Evolutionary conservation across 2,113 vertebrate species (phyloP).

Genomic region (Malurus alboscapulatus): DNA sequence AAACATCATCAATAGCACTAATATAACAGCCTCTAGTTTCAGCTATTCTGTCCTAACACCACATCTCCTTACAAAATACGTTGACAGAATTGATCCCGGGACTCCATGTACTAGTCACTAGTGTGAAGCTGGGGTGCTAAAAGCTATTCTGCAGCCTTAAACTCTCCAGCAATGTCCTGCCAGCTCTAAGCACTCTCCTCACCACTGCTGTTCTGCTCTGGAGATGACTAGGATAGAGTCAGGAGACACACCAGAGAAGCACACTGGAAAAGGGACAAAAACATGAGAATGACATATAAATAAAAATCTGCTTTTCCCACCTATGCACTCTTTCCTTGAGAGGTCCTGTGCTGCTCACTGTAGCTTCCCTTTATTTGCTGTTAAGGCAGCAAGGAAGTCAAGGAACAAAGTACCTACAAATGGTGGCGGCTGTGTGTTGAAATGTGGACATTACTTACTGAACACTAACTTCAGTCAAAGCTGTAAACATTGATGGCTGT

Average conservation of each 20-base stretch:
- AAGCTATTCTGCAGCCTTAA: background rate
- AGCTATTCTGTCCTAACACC: constrained; percentile 39
- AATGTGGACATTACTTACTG: background rate
- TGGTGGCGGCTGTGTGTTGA: background rate
- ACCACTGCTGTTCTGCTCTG: background rate
- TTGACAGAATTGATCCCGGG: background rate
- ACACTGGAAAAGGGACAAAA: background rate
- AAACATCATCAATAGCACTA: constrained; percentile 49
- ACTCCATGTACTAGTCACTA: background rate
- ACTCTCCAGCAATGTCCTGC: background rate
- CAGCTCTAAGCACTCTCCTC: background rate
- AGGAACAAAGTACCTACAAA: background rate
- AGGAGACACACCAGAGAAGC: background rate
- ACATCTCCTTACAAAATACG: background rate
- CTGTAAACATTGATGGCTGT: background rate
- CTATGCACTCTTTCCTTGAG: background rate
- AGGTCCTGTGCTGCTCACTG: background rate
- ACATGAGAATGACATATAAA: background rate
- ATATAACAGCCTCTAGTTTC: constrained; percentile 42
- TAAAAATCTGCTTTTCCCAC: background rate
- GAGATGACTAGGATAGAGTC: background rate
- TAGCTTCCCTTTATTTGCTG: background rate
- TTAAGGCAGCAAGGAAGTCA: constrained; percentile 9
- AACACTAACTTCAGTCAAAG: constrained; percentile 6
- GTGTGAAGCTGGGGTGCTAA: background rate